Evolutionary conservation across 2,113 vertebrate genomes (phyloP), one percentile per base, ranked within the genome.

Genomic region (Aviceda subcristata): DNA sequence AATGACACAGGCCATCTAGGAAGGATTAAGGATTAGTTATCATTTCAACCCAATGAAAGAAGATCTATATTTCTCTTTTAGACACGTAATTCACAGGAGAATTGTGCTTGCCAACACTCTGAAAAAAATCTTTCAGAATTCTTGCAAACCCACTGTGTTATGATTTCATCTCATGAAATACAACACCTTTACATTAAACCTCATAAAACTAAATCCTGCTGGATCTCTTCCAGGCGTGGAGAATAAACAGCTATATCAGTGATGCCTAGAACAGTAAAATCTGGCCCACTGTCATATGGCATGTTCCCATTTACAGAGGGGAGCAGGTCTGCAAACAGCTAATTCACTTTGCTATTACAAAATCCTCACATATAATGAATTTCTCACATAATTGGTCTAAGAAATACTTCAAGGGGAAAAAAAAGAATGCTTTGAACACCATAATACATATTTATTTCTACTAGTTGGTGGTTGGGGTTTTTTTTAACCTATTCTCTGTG

Each of bases 91-190:
- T 98, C 98, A 98, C 98, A 59, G 29, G 97, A 97, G 98, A 94
- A 95, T 67, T 10, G 0, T 93, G 94, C 97, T 98, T 98, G 98
- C 98, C 98, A 98, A 97, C 88, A 96, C 97, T 97, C 97, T 96
- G 97, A 98, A 98, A 98, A 98, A 98, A 98, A 98, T 98, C 98
- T 98, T 98, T 97, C 98, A 96, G 96, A 98, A 98, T 98, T 98
- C 97, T 98, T 98, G 94, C 98, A 98, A 97, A 97, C 97, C 97
- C 97, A 97, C 97, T 98, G 97, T 98, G 98, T 98, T 98, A 98
- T 98, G 98, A 98, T 98, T 98, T 98, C 98, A 98, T 98, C 98
- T 98, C 96, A 98, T 98, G 98, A 98, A 98, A 98, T 98, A 98
- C 94, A 98, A 98, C 98, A 98, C 98, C 97, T 98, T 98, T 98